phyloP scores from a whole-genome alignment of 2,888 invertebrate genomes.

The Ferrisia virgata region DNA sequence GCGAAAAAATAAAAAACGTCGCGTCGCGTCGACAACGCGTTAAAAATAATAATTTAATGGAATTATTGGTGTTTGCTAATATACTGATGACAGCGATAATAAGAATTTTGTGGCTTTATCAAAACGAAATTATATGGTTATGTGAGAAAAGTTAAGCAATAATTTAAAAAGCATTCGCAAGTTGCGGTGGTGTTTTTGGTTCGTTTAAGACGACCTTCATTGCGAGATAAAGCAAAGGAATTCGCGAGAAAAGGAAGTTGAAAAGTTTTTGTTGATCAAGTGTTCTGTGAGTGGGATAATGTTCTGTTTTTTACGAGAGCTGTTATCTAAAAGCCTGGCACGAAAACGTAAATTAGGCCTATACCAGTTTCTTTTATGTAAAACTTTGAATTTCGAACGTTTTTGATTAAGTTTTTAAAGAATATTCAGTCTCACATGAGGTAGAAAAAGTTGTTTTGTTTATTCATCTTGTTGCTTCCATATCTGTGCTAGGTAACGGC shows the following conservation, averaged over 20 bases:
- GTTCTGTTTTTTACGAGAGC: background rate
- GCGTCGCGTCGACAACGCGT: background rate
- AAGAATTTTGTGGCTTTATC: constrained; percentile 1
- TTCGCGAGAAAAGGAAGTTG: constrained; percentile 19
- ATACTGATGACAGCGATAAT: background rate
- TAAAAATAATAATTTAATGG: background rate
- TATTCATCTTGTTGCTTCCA: background rate
- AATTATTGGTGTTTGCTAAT: background rate
- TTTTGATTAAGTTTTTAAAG: background rate
- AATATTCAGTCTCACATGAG: background rate
- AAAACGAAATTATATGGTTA: background rate
- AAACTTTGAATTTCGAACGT: background rate
- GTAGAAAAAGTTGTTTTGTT: background rate
- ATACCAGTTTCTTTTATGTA: background rate
- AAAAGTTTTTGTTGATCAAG: constrained; percentile 4
- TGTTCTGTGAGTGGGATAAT: background rate
- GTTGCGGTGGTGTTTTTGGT: background rate
- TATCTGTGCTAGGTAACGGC: no score
- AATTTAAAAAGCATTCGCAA: background rate
- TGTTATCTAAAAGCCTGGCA: background rate
- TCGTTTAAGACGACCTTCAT: background rate
- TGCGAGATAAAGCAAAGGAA: background rate
- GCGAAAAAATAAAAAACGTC: no score
- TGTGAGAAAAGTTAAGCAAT: background rate
- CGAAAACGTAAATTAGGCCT: constrained; percentile 22